Percentiles rank a stretch among this genome's conserved stretches.
Evolutionary conservation across 2,888 invertebrate genomes (phyloP).

Genomic region (Pelosia muscerda): DNA sequence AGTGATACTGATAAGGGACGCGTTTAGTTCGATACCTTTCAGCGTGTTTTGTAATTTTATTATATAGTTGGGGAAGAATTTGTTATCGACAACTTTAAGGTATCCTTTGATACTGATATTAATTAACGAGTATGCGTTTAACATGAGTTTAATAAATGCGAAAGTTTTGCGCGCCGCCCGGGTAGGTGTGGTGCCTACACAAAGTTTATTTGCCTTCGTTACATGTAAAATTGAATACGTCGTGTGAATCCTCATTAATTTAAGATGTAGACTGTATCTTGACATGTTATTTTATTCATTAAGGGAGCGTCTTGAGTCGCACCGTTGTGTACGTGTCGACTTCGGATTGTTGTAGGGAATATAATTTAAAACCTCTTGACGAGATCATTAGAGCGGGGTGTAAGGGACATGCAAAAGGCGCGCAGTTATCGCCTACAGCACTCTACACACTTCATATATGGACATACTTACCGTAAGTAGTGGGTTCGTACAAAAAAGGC

Average conservation of each 20-base stretch:
- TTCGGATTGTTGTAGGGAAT: conserved; percentile 81
- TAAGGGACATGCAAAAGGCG: conserved; percentile 54
- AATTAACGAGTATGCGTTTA: conserved; percentile 79
- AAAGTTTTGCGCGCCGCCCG: conserved; percentile 62
- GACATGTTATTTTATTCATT: conserved; percentile 86
- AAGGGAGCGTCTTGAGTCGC: conserved; percentile 73
- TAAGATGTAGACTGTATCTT: conserved; percentile 83
- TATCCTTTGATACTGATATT: conserved; percentile 79
- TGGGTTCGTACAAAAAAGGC: background rate
- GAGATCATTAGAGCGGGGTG: conserved; percentile 73
- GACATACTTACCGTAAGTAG: background rate
- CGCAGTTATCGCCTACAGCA: conserved; percentile 44
- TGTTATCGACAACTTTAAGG: conserved; percentile 80
- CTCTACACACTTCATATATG: background rate
- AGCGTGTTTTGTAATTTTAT: conserved; percentile 67
- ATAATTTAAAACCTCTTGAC: conserved; percentile 82
- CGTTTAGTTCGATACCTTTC: conserved; percentile 62
- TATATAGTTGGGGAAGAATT: conserved; percentile 70
- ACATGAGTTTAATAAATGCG: conserved; percentile 75
- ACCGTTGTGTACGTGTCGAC: conserved; percentile 75
- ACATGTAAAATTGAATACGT: conserved; percentile 84
- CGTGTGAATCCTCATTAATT: conserved; percentile 83
- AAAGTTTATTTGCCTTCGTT: conserved; percentile 82
- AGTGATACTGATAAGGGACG: conserved; percentile 70
- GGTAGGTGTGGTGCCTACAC: conserved; percentile 53